Evolutionary conservation across 2,797 vertebrate genomes (phyloP), one percentile per base, ranked within the genome.

Genomic region (Rhyacichthys aspro): DNA sequence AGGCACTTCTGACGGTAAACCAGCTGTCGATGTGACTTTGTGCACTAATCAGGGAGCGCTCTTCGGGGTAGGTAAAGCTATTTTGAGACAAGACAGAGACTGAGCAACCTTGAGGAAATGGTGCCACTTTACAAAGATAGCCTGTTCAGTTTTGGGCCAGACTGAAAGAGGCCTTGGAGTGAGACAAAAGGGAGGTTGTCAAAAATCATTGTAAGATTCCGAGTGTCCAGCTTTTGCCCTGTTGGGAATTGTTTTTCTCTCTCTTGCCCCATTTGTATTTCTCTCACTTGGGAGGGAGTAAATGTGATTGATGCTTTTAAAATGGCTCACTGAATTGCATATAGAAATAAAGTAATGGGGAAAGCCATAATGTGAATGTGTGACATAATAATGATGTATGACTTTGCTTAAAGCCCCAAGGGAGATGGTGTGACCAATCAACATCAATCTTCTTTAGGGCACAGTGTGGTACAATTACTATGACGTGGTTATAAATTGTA

Each of bases 241-340:
- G 8, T 18, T 3, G 12, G 9, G 9, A 45, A 14, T 43, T 47
- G 44, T 33, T 46, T 46, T 34, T 23, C 23, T 28, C 2, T 2
- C 23, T 28, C 23, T 28, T 28, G 23, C 23, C 9, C 36, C 10
- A 42, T 8, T 41, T 23, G 42, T 28, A 2, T 28, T 28, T 28
- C 23, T 28, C 23, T 28, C 3, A 28, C 2, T n/a, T n/a, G n/a
- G n/a, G n/a, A n/a, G n/a, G 1, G 23, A 28, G 3, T 2, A 28
- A 28, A 28, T 42, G 43, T 74, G 41, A 76, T 38, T 67, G 65
- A 36, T 18, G 54, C 1, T 41, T 19, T 47, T 49, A 43, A 34
- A 49, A 74, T 46, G 42, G 15, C 62, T 76, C 39, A 42, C 6
- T 68, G 42, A 64, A 48, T 71, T 78, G 52, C n/a, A 74, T 34